Base-by-base conservation (phyloP, 2,797 vertebrate species). In the Cuculus canorus region DNA sequence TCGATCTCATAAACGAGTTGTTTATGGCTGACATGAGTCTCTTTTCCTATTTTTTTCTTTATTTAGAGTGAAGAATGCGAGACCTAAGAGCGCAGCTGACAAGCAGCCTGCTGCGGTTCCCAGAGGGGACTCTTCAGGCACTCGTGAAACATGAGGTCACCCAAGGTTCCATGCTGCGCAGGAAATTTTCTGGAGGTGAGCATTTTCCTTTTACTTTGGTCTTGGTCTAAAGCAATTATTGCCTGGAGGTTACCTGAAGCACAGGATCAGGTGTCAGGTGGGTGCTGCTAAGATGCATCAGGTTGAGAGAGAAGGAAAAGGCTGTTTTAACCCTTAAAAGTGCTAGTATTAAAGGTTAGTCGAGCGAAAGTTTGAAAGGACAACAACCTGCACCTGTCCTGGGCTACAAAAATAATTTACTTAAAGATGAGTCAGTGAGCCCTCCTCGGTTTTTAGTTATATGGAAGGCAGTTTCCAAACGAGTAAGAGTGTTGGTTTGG, bases 91-190 rank as follows among this genome's bases (percentile, higher is more conserved):
- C 99, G 60, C 98, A 98, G 93, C 98, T 99, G 97, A 99, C 98
- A 60, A 99, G 99, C 98, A 98, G 98, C 95, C 97, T 99, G 95
- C 98, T 99, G 97, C 98, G 97, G 15, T 99, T 99, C 96, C 98
- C 99, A 57, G 98, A 98, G 88, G 99, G 99, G 90, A 99, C 99
- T n/a, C n/a, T 98, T 83, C 98, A 99, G 22, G 99, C 99, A 56
- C 98, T 99, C 60, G 98, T 98, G 33, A 99, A 99, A 94, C 99
- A 98, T 97, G 99, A 99, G 82, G 98, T 98, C 95, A 98, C 97
- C 3, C 91, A 99, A 48, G 98, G 99, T 93, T 98, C 98, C 39
- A 98, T 98, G 52, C 97, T 99, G 47, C 98, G 97, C 21, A 99
- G 99, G 35, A 99, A 96, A 91, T 99, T 99, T 97, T 98, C 98